Conservation (phyloP, 1,140 invertebrate genomes). For the Grapholita molesta region DNA sequence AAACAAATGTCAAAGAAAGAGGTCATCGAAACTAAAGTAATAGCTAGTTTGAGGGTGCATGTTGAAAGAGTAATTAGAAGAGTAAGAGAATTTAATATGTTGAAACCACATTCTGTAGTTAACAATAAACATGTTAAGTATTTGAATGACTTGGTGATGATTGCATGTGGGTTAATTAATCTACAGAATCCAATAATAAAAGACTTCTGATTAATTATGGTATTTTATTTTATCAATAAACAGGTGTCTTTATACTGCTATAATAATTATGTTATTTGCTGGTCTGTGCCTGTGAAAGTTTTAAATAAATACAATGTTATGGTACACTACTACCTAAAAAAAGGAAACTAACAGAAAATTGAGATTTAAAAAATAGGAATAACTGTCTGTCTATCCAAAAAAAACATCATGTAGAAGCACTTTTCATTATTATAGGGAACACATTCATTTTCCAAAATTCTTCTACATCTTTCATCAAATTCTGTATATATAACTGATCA, state of each 20-base stretch:
- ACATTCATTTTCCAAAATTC: slow-evolving; percentile 4
- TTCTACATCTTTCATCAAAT: neutral
- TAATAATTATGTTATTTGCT: too few relatives aligned
- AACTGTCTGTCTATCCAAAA: too few relatives aligned
- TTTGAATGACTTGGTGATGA: slow-evolving; percentile 36
- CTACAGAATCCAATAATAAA: slow-evolving; percentile 34
- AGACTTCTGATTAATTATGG: neutral
- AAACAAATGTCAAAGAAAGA: slow-evolving; percentile 37
- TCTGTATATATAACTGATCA: neutral
- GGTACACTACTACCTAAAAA: too few relatives aligned
- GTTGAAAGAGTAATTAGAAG: slow-evolving; percentile 50
- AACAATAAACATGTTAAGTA: slow-evolving; percentile 32
- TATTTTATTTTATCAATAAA: too few relatives aligned
- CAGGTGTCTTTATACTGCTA: too few relatives aligned
- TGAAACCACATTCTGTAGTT: slow-evolving; percentile 47
- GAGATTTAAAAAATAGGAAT: too few relatives aligned
- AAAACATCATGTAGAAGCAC: neutral
- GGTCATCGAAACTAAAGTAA: slow-evolving; percentile 45
- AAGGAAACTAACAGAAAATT: too few relatives aligned
- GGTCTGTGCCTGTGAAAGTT: too few relatives aligned
- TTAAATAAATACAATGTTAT: too few relatives aligned
- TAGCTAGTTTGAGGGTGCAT: slow-evolving; percentile 59
- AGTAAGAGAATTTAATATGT: slow-evolving; percentile 50
- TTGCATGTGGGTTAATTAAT: slow-evolving; percentile 37
- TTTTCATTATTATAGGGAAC: neutral